These are phyloP conservation scores for Lasioglossum villosulum DNA, from an alignment of 2,888 invertebrate genomes.

Conservation along the genomic window DNA sequence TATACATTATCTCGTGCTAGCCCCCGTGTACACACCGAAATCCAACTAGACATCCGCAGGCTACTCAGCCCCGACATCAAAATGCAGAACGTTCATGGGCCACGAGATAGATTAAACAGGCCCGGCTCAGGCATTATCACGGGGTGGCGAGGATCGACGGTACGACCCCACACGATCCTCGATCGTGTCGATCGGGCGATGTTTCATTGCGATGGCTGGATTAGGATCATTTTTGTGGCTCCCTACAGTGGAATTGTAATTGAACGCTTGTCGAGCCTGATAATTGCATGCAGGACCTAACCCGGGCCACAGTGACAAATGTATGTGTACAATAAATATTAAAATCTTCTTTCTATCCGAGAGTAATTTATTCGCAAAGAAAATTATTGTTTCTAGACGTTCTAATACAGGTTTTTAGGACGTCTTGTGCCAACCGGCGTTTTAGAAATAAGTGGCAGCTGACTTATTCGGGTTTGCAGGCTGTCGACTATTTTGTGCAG, in stretches of 20 bases:
- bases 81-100: slow-evolving; percentile 56
- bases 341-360: background rate
- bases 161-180: background rate
- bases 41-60: slow-evolving; percentile 61
- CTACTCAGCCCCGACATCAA: slow-evolving; percentile 61
- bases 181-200: background rate
- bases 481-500: background rate
- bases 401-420: background rate
- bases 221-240: background rate
- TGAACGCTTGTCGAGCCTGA: background rate
- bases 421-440: background rate
- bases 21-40: slow-evolving; percentile 69
- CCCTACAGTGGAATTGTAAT: background rate
- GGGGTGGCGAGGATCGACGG: background rate
- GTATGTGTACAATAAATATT: background rate
- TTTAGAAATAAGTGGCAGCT: background rate
- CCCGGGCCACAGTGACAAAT: background rate
- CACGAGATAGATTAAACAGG: slow-evolving; percentile 64
- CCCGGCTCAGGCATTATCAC: slow-evolving; percentile 21
- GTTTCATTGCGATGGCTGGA: background rate
- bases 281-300: background rate
- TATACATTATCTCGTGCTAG: slow-evolving; percentile 80
- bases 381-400: too few species aligned
- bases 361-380: too few species aligned
- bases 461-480: background rate